A percentile compares a stretch with the other conserved stretches of the same genome.
phyloP scores from a whole-genome alignment of 2,888 invertebrate genomes.

The Diarsia mendica region DNA sequence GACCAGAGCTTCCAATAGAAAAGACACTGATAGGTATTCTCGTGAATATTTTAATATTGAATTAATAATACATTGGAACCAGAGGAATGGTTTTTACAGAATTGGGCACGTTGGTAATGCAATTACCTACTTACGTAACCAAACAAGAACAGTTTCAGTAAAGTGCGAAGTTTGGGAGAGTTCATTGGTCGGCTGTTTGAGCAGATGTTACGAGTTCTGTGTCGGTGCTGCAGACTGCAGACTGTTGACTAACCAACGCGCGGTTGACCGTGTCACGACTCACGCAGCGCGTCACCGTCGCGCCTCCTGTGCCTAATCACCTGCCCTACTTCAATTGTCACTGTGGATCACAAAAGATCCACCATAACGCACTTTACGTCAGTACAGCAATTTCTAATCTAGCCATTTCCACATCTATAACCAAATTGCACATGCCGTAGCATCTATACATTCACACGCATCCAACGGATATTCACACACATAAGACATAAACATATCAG shows the following conservation, averaged over 20 bases:
- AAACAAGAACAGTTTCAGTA: conserved; percentile 79
- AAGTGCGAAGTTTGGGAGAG: conserved; percentile 73
- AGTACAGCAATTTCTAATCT: neutral
- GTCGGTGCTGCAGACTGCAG: conserved; percentile 58
- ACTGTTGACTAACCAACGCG: conserved; percentile 54
- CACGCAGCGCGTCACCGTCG: conserved; percentile 45
- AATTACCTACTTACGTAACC: conserved; percentile 75
- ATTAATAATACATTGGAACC: conserved; percentile 2
- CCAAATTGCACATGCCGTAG: neutral
- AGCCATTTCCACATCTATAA: neutral
- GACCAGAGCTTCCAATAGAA: neutral
- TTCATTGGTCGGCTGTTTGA: conserved; percentile 84
- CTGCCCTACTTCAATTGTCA: conserved; percentile 51
- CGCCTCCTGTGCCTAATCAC: conserved; percentile 45
- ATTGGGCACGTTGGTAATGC: conserved; percentile 68
- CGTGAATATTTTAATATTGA: conserved; percentile 3
- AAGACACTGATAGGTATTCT: neutral
- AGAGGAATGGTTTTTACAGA: conserved; percentile 20
- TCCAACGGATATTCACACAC: no score
- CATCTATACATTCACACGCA: neutral
- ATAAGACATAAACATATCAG: neutral
- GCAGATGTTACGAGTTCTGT: conserved; percentile 72
- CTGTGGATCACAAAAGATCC: conserved; percentile 35
- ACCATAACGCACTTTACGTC: conserved; percentile 22
- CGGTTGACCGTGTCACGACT: conserved; percentile 67